Base-by-base conservation (phyloP, 2,113 vertebrate species). In the Pluvianellus socialis region DNA sequence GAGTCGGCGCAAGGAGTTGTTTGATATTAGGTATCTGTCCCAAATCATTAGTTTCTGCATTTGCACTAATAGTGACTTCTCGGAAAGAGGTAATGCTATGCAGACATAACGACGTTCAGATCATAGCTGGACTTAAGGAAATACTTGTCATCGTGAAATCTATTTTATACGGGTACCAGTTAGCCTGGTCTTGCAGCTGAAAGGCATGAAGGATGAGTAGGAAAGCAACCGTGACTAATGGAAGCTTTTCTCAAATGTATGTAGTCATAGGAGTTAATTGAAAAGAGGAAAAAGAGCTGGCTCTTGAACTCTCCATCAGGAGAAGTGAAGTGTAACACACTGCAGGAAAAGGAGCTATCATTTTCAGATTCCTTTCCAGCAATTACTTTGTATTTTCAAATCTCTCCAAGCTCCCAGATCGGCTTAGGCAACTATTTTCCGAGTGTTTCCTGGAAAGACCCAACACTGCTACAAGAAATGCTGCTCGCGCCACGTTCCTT, bases 151-250 rank as follows among this genome's bases (percentile, higher is more conserved):
- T 87, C 35, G 16, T 5, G 56, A 85, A 88, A 81, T 90, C 80
- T 84, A 13, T 85, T 91, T 88, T 49, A 49, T 67, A 68, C 2
- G 14, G 86, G 83, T 49, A 85, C 61, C 49, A 26, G 73, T 82
- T 76, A 85, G 84, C 49, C n/a, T 27, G 77, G 80, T 24, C 77
- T 75, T 11, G 73, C 50, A 65, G 83, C 96, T 92, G 80, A 94
- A 74, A 95, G 91, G 86, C 91, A 84, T 45, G 86, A 90, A 92
- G 92, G 86, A 95, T 96, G 94, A 96, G 91, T 47, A 85, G 89
- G 91, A 96, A 97, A 95, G 97, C 96, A 97, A 70, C 92, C 95
- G 94, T 96, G 93, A 96, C 96, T 97, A 97, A 95, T 95, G 92
- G 84, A 79, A 95, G 95, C 89, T 91, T 91, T 92, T 82, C 87